Conservation (phyloP, 2,888 invertebrate species). For the Troglohyphantes excavatus region DNA sequence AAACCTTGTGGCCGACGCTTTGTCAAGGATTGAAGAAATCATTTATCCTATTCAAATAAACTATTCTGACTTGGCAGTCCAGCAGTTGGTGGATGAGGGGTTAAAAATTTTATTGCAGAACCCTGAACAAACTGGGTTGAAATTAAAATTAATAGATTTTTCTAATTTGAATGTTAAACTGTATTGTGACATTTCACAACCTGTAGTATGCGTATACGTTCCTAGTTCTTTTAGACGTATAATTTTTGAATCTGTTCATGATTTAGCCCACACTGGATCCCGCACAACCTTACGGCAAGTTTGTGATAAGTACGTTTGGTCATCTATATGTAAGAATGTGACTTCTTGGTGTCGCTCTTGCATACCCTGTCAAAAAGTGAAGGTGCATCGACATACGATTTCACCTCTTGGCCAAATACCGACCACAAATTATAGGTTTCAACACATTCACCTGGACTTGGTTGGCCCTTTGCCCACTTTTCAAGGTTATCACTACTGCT, state of each 20-base stretch:
- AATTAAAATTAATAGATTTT: background rate
- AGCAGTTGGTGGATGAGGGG: too few relatives aligned
- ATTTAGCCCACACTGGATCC: background rate
- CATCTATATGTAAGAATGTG: background rate
- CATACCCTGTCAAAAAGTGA: background rate
- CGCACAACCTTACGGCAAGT: background rate
- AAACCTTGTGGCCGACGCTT: too few relatives aligned
- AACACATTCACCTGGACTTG: background rate
- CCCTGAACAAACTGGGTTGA: background rate
- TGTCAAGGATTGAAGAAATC: too few relatives aligned
- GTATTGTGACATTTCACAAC: background rate
- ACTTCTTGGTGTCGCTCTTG: background rate
- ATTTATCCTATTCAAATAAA: too few relatives aligned
- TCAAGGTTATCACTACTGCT: background rate
- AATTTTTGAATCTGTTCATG: background rate
- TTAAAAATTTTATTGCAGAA: background rate
- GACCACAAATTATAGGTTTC: background rate
- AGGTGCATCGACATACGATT: background rate
- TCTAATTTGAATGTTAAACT: background rate
- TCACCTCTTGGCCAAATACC: background rate
- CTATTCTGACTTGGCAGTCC: too few relatives aligned
- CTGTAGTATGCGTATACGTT: background rate
- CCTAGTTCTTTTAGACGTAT: background rate
- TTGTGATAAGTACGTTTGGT: background rate
- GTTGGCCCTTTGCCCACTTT: background rate